Evolutionary conservation across 2,113 vertebrate species (phyloP), one percentile per base, ranked within the genome.

Genomic region (Aphelocoma coerulescens): DNA sequence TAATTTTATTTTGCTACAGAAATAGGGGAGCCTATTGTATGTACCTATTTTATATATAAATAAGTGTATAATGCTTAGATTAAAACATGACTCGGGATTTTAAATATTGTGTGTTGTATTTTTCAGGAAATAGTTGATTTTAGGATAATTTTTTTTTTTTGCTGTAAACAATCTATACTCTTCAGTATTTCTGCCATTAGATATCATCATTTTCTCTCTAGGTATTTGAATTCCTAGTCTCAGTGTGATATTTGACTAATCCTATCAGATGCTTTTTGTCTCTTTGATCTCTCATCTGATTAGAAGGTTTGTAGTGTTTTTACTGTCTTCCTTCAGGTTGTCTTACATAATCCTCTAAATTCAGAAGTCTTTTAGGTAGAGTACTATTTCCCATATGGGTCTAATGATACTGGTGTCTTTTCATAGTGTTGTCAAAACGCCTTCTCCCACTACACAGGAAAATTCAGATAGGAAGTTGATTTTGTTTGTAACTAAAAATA

Each of bases 271-370:
- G 48, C 88, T 27, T 49, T 49, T 59, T 89, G 81, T 58, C 37
- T 83, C 49, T 93, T 83, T 91, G 66, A 75, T 96, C 65, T 79
- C 39, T 82, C 21, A 17, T 65, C 63, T 88, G 83, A 95, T 96
- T 69, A 88, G 65, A 74, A 80, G 12, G 15, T 79, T 89, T 83
- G 26, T 58, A n/a, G 41, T 39, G 54, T 71, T 88, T 94, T 75
- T 79, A n/a, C 52, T 74, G 26, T 91, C 41, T 69, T 92, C 32
- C 41, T 92, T 30, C 55, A 72, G 44, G 58, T 88, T 79, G 19
- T 83, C 7, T 41, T 84, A 41, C 10, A 44, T 80, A 85, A 73
- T 95, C 69, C 13, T 82, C 30, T 90, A 79, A 67, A 73, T 77
- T 92, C 52, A 46, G 39, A 74, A 68, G 44, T 27, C 17, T 85